Conservation (phyloP, 2,113 vertebrate genomes). For the Maccullochella peelii region DNA sequence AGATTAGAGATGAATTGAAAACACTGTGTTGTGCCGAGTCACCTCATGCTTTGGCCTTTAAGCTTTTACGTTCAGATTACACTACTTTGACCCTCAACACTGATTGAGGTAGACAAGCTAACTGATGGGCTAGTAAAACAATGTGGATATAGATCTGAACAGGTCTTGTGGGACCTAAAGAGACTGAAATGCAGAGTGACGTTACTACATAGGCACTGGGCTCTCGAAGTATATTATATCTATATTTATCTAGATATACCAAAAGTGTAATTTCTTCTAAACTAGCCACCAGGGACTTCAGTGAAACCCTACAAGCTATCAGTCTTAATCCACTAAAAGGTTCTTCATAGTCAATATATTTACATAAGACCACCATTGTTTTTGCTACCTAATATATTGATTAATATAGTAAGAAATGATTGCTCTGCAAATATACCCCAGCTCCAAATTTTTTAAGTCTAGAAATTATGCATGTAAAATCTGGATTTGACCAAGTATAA, state of each 20-base stretch:
- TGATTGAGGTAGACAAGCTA: conserved; percentile 47
- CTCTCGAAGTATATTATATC: not conserved
- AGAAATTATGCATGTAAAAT: not conserved
- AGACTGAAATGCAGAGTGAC: not conserved
- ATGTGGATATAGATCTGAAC: conserved; percentile 24
- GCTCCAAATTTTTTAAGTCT: not conserved
- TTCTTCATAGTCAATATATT: conserved; percentile 52
- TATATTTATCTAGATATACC: not conserved
- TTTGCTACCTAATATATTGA: conserved; percentile 48
- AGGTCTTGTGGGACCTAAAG: conserved; percentile 10
- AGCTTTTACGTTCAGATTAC: conserved; percentile 64
- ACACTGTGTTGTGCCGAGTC: conserved; percentile 32
- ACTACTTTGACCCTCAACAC: conserved; percentile 2
- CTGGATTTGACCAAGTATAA: not conserved
- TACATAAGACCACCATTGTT: conserved; percentile 54
- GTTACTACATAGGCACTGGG: too few relatives aligned
- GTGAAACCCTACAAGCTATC: conserved; percentile 38
- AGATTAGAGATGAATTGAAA: conserved; percentile 67
- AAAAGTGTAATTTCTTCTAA: conserved; percentile 3
- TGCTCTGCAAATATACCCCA: not conserved
- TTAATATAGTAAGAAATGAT: conserved; percentile 23
- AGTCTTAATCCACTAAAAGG: conserved; percentile 48
- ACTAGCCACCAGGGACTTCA: conserved; percentile 36
- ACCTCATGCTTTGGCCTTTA: conserved; percentile 61
- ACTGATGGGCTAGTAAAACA: conserved; percentile 47